Percentiles rank a stretch among this genome's conserved stretches.
phyloP scores from a whole-genome alignment of 2,888 invertebrate species.

The Pocota personata region DNA sequence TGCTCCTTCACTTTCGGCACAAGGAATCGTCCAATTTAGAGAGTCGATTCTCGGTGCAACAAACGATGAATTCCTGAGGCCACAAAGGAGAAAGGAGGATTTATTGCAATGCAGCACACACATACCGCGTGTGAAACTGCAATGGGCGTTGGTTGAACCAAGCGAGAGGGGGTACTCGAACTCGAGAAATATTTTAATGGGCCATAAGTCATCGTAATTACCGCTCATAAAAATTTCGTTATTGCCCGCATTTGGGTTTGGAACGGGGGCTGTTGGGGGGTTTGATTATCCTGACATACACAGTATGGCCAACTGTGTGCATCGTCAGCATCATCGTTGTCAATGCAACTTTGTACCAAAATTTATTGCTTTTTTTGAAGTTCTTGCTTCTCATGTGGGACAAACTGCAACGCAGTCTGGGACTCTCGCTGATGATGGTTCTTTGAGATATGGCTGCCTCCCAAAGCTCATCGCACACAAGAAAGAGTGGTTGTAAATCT shows the following conservation, averaged over 20 bases:
- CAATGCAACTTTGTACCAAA: constrained; percentile 62
- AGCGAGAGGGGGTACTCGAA: constrained; percentile 2
- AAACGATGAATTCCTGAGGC: constrained; percentile 51
- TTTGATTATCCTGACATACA: background rate
- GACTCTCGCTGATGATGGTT: constrained; percentile 6
- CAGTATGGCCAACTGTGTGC: background rate
- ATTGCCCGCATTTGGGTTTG: background rate
- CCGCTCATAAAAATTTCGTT: constrained; percentile 68
- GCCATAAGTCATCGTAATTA: constrained; percentile 73
- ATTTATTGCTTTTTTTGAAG: constrained; percentile 20
- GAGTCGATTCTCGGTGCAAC: constrained; percentile 27
- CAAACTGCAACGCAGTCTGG: background rate
- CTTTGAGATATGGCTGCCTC: constrained; percentile 40
- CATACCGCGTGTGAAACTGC: constrained; percentile 56
- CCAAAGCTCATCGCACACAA: constrained; percentile 24
- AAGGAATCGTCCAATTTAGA: constrained; percentile 58
- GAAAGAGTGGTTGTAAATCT: constrained; percentile 65
- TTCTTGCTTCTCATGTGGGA: constrained; percentile 22
- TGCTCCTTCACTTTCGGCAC: constrained; percentile 46
- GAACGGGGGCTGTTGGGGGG: background rate
- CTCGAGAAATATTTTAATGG: constrained; percentile 64
- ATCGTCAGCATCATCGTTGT: constrained; percentile 33
- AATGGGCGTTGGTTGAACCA: constrained; percentile 40
- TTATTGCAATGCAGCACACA: constrained; percentile 53
- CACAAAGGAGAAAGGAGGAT: constrained; percentile 37